phyloP scores from a whole-genome alignment of 2,797 vertebrate genomes.

The Leptodactylus fallax region DNA sequence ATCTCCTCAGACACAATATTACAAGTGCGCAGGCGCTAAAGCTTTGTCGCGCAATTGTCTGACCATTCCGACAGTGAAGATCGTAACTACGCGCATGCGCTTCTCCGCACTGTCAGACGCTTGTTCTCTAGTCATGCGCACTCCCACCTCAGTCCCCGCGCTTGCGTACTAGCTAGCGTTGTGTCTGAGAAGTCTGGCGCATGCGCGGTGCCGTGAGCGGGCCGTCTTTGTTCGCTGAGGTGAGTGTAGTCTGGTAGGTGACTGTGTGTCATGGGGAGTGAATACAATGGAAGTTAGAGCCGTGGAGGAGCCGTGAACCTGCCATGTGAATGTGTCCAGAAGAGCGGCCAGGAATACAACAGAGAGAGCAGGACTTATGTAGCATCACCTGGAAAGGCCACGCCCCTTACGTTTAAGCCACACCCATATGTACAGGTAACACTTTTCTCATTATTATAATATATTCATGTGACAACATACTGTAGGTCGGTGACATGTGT shows the following conservation, averaged over 20 bases:
- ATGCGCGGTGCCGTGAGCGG: not conserved
- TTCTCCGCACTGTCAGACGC: not conserved
- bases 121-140: not conserved
- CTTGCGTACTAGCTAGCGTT: not conserved
- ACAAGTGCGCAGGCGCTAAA: no score
- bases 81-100: not conserved
- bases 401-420: not conserved
- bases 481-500: no score
- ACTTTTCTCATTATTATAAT: no score
- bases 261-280: no score
- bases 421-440: not conserved
- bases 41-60: no score
- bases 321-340: not conserved
- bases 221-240: slow-evolving; percentile 5
- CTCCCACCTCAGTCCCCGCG: not conserved
- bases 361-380: no score
- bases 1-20: no score
- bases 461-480: no score
- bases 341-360: no score
- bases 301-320: no score
- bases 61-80: no score
- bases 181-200: not conserved
- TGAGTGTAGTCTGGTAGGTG: not conserved
- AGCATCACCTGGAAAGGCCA: not conserved
- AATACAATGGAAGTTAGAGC: no score